Evolutionary conservation across 2,888 invertebrate genomes (phyloP), one percentile per base, ranked within the genome.

Genomic region (Eledona agricola): DNA sequence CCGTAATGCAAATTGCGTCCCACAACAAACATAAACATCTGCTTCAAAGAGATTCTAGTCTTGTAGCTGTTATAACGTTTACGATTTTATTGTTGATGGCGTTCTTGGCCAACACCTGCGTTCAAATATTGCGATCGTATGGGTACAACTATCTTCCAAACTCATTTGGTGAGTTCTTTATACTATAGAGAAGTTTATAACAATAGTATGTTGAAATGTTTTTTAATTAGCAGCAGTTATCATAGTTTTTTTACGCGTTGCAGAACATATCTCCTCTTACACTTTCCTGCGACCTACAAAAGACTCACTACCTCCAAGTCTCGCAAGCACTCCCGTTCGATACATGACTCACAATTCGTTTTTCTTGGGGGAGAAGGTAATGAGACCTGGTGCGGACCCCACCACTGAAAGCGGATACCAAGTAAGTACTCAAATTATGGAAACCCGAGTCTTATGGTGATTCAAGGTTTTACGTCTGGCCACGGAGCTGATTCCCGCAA

Each of bases 401-500:
- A 79, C 80, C 1, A 70, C 78, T 1, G 81, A 86, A 58, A 89
- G 89, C 69, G 90, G 90, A 7, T 93, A 92, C 78, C 93, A 93
- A 74, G 77, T 77, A 60, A 55, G 53, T 51, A n/a, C 15, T 7
- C 1, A n/a, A n/a, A n/a, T n/a, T n/a, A 29, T 29, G 2, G n/a
- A 4, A 13, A 4, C n/a, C 1, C 11, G 15, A 4, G 10, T 13
- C n/a, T 20, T 1, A 28, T 35, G 12, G 4, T 10, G 20, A 7
- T 69, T 70, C 34, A 25, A 77, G 77, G 90, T 87, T 0, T 75
- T 94, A 47, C 84, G 93, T 51, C 79, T 94, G 49, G 87, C 92
- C 5, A 93, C 92, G n/a, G 93, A 94, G 77, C 75, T 94, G n/a
- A 88, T 93, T 58, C 94, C 94, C 0, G 89, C 93, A 0, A 89